Conservation (phyloP, 2,888 invertebrate species). For the Antitype chi region DNA sequence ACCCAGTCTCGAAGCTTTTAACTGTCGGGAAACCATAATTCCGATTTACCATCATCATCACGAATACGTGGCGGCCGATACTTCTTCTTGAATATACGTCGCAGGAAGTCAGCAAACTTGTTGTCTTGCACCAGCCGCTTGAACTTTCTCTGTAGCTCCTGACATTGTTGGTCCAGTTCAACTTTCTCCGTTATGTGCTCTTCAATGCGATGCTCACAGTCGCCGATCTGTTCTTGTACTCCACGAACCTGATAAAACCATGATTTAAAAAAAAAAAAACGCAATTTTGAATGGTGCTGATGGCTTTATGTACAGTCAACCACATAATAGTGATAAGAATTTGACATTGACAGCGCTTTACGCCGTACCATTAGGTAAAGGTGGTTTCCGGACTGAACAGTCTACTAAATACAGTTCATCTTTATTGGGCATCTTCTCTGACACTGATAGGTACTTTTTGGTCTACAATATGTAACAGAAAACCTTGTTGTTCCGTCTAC, state of each 20-base stretch:
- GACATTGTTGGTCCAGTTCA: constrained; percentile 73
- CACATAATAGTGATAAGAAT: not conserved
- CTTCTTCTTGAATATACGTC: constrained; percentile 95
- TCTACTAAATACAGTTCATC: not conserved
- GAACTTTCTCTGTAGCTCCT: constrained; percentile 89
- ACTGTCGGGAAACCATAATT: not conserved
- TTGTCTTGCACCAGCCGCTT: constrained; percentile 91
- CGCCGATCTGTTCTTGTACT: constrained; percentile 87
- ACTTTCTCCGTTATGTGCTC: constrained; percentile 82
- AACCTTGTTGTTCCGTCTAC: too few species aligned
- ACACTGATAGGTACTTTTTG: not conserved
- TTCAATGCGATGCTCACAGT: constrained; percentile 89
- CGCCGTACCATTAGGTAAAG: not conserved
- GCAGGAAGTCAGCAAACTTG: constrained; percentile 94
- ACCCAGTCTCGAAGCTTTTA: not conserved
- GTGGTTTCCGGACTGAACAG: not conserved
- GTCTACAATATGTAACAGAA: too few species aligned
- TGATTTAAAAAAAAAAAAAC: not conserved
- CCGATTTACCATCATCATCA: constrained; percentile 83
- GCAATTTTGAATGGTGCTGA: not conserved
- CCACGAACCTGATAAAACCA: constrained; percentile 82
- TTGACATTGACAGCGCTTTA: not conserved
- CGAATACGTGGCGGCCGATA: constrained; percentile 92
- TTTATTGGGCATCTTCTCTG: not conserved
- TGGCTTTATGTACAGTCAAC: not conserved